These are phyloP conservation scores for Oriolus oriolus DNA, from an alignment of 2,113 vertebrate species.

Conservation along the genomic window DNA sequence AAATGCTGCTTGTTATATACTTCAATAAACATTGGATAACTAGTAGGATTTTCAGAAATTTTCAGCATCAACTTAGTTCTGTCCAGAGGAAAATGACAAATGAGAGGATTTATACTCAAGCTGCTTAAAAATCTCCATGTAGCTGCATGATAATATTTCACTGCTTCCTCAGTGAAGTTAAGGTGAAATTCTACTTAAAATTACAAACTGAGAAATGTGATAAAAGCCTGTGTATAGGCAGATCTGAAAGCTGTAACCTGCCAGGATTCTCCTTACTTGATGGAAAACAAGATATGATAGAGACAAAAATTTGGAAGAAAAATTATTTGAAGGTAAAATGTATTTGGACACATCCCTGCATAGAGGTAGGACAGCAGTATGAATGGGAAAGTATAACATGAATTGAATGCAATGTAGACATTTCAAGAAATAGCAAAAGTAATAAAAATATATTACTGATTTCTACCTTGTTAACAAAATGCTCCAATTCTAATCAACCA, in stretches of 20 bases:
- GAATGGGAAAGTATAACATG: background rate
- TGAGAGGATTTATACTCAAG: background rate
- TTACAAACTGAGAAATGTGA: background rate
- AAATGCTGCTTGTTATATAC: background rate
- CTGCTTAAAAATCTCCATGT: background rate
- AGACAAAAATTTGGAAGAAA: background rate
- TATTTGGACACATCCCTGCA: background rate
- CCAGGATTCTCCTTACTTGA: background rate
- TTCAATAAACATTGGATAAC: background rate
- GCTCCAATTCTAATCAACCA: background rate
- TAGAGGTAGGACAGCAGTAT: background rate
- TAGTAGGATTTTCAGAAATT: background rate
- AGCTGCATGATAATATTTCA: background rate
- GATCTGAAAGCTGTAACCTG: background rate
- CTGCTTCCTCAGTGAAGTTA: background rate
- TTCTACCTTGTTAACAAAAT: background rate
- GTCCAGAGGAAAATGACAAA: background rate
- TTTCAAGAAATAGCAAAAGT: background rate
- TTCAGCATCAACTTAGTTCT: background rate
- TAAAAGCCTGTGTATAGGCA: background rate
- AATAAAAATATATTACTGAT: background rate
- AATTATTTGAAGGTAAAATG: background rate
- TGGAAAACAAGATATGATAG: background rate
- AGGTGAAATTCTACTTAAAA: background rate
- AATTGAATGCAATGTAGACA: background rate